A percentile compares a stretch with the other conserved stretches of the same genome.
phyloP scores from a whole-genome alignment of 2,888 invertebrate genomes.

The Dynastes hyllus region DNA sequence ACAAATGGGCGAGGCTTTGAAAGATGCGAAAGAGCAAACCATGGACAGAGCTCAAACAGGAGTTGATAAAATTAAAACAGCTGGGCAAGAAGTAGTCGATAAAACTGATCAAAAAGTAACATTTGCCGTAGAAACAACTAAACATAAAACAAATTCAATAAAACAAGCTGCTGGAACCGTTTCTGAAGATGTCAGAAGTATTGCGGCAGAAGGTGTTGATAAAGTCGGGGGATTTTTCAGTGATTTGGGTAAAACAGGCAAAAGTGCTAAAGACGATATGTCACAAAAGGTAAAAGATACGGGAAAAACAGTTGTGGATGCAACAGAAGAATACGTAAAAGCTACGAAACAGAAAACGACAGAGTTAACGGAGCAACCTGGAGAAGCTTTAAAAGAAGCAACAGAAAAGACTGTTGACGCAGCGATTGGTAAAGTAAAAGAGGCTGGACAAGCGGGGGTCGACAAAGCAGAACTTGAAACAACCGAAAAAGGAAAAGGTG shows the following conservation, averaged over 20 bases:
- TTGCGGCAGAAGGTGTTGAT: slow-evolving; percentile 46
- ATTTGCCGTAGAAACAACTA: neutral
- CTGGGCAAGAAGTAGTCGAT: neutral
- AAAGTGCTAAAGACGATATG: slow-evolving; percentile 48
- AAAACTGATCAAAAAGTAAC: neutral
- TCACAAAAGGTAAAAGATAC: slow-evolving; percentile 1
- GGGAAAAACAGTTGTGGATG: neutral
- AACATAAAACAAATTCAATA: neutral
- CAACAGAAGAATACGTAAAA: neutral
- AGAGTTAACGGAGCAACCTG: slow-evolving; percentile 39
- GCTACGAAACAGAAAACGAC: slow-evolving; percentile 9
- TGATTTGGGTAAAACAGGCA: slow-evolving; percentile 12
- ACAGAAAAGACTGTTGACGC: slow-evolving; percentile 28
- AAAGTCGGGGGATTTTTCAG: slow-evolving; percentile 48
- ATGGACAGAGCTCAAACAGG: slow-evolving; percentile 53
- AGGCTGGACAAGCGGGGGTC: slow-evolving; percentile 2
- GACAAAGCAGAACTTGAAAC: slow-evolving; percentile 31
- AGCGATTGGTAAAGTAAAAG: slow-evolving; percentile 11
- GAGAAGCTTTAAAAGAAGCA: slow-evolving; percentile 46
- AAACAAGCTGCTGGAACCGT: slow-evolving; percentile 22
- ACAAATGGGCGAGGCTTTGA: slow-evolving; percentile 7
- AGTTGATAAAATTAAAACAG: slow-evolving; percentile 13
- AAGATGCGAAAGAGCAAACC: slow-evolving; percentile 19
- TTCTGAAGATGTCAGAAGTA: slow-evolving; percentile 52
- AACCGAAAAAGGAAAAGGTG: slow-evolving; percentile 30